A percentile compares a stretch with the other conserved stretches of the same genome.
Conservation (phyloP, 92 coral and sea anemone species). For the Epizoanthus scotinus region DNA sequence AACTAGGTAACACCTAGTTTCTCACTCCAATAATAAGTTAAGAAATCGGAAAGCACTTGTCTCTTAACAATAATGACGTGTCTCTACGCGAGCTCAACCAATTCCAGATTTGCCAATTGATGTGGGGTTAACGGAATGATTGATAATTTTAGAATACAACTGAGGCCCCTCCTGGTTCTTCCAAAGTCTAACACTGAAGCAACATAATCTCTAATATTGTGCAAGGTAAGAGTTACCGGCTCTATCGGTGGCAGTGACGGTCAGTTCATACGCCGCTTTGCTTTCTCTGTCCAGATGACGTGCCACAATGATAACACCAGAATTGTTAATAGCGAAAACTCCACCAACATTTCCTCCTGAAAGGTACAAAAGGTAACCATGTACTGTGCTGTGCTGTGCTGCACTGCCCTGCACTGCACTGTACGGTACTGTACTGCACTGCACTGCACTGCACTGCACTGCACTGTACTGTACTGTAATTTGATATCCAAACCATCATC, state of each 20-base stretch:
- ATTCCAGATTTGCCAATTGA: too few species aligned
- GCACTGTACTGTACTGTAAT: background rate
- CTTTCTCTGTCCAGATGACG: constrained; percentile 85
- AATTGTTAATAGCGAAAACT: constrained; percentile 70
- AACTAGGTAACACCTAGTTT: too few species aligned
- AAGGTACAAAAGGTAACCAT: background rate
- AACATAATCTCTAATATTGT: background rate
- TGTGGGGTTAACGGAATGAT: too few species aligned
- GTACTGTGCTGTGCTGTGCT: too few species aligned
- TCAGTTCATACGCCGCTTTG: constrained; percentile 76
- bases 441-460: too few species aligned
- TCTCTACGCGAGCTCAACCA: too few species aligned
- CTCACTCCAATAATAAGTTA: too few species aligned
- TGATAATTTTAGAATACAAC: too few species aligned
- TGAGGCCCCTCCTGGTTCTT: too few species aligned
- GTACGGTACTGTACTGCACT: too few species aligned
- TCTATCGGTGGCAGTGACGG: constrained; percentile 81
- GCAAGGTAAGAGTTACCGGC: constrained; percentile 61
- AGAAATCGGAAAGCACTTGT: too few species aligned
- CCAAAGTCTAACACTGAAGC: background rate
- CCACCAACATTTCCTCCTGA: constrained; percentile 79
- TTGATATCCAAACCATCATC: background rate
- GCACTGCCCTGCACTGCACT: background rate
- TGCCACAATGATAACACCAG: constrained; percentile 81
- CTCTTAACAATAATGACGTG: too few species aligned